These are phyloP conservation scores for Phrynocephalus versicolor DNA, from an alignment of 2,113 vertebrate genomes.

Conservation along the genomic window DNA sequence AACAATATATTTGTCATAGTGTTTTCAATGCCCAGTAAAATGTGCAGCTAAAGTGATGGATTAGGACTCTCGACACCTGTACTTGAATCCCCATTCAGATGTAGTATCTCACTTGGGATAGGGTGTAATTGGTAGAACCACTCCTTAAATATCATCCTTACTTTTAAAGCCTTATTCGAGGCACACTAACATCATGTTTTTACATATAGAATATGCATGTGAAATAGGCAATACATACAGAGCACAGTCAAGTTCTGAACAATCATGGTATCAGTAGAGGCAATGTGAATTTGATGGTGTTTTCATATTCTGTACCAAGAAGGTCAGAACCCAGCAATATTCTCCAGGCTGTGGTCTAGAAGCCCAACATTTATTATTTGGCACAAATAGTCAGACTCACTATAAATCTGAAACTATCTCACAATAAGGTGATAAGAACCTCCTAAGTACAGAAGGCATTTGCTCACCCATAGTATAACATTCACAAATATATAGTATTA, in stretches of 20 bases:
- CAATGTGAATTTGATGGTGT: not conserved
- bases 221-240: not conserved
- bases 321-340: not conserved
- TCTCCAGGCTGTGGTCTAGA: not conserved
- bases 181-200: no score
- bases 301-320: not conserved
- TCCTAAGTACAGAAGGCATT: no score
- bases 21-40: not conserved
- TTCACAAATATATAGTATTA: not conserved
- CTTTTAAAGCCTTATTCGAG: not conserved
- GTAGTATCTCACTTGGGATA: no score
- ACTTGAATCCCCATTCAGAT: no score
- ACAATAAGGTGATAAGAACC: not conserved
- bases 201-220: no score
- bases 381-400: not conserved
- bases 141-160: not conserved
- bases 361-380: not conserved
- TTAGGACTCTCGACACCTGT: no score
- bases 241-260: not conserved
- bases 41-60: not conserved
- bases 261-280: not conserved
- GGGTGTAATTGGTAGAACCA: no score
- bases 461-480: not conserved
- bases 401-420: not conserved
- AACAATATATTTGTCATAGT: slow-evolving; percentile 17